phyloP scores from a whole-genome alignment of 2,888 invertebrate species.

The Lycophotia porphyrea region DNA sequence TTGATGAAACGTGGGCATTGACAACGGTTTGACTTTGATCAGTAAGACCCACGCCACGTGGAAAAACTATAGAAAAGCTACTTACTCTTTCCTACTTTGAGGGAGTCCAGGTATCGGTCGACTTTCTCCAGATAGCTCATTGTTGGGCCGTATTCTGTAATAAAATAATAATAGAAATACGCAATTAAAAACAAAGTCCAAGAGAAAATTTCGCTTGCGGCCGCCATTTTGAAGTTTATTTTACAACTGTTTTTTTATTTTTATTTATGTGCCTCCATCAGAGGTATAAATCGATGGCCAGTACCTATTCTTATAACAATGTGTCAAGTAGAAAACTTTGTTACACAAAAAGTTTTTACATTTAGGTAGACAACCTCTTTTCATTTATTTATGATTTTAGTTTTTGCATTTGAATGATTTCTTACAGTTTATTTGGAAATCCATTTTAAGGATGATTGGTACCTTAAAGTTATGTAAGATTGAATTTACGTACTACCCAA shows the following conservation, averaged over 20 bases:
- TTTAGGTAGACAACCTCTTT: slow-evolving; percentile 5
- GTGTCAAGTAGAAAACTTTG: slow-evolving; percentile 16
- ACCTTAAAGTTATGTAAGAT: neutral
- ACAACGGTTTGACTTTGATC: neutral
- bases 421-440: neutral
- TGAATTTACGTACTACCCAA: neutral
- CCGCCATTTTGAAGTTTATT: slow-evolving; percentile 48
- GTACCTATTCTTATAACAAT: slow-evolving; percentile 3
- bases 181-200: slow-evolving; percentile 41
- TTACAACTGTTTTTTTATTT: slow-evolving; percentile 31
- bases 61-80: slow-evolving; percentile 54
- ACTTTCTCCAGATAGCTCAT: slow-evolving; percentile 87
- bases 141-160: slow-evolving; percentile 72
- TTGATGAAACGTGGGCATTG: neutral
- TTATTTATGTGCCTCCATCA: neutral
- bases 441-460: neutral
- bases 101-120: slow-evolving; percentile 85
- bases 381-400: neutral
- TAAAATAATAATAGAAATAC: slow-evolving; percentile 52
- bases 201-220: slow-evolving; percentile 33
- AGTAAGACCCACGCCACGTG: neutral
- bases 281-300: slow-evolving; percentile 24
- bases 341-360: slow-evolving; percentile 5
- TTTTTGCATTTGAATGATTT: neutral
- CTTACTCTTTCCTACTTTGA: slow-evolving; percentile 88